Base-by-base conservation (phyloP, 1,140 invertebrate genomes). In the Pseudomyrmex cubaensis region DNA sequence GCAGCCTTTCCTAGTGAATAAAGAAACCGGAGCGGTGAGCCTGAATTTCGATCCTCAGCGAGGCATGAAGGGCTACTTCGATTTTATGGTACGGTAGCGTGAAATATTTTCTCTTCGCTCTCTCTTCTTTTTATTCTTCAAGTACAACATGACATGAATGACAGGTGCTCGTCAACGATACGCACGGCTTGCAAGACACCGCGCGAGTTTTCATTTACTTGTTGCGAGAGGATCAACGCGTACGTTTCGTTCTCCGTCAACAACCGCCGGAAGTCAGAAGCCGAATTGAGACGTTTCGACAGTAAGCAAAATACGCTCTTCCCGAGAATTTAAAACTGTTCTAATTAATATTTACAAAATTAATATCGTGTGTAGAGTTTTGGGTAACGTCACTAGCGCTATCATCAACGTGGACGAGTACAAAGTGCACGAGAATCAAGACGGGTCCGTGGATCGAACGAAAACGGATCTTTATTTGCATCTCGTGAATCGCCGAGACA, bases 21-120 rank as follows among this genome's bases (percentile, higher is more conserved):
- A 94, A 64, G 95, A 96, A 8, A 97, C 97, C 9, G 98, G 98
- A 1, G 96, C 96, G 1, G 96, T 99, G 3, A 96, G 96, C 66
- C 95, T 99, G 0, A 99, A 99, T 94, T 99, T 99, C 92, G 98
- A 99, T 94, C 98, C 98, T 17, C 98, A 99, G 91, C 97, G 97
- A 90, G 97, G 97, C 70, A 99, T 99, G 98, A 99, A 99, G 93
- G 98, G 98, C 69, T 99, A 99, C 92, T 99, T 99, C 93, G 97
- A 98, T 92, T 98, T 99, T 90, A 96, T 97, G 95, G 97, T 97
- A 91, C 87, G 35, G 35, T 35, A 35, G 5, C 35, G 35, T 35
- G 5, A 35, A 7, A 7, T 7, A 35, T 7, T 35, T 35, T 35
- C 35, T 35, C 35, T 7, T 35, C 35, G 35, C 35, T 35, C 25